Evolutionary conservation across 2,797 vertebrate species (phyloP).

Genomic region (Synaphobranchus kaupii): DNA sequence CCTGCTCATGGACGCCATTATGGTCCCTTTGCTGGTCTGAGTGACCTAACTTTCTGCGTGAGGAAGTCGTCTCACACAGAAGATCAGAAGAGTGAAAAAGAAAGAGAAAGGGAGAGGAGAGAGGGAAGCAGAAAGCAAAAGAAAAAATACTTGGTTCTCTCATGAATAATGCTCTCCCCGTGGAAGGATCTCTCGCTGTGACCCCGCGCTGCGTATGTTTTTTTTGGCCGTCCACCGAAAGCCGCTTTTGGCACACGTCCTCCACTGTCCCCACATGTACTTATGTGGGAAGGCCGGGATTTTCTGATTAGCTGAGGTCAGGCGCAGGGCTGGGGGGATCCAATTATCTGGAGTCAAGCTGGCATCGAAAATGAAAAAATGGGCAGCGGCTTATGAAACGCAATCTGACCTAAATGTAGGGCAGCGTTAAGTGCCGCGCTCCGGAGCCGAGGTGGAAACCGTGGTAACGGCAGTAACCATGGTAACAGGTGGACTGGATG

Average conservation of each 20-base stretch:
- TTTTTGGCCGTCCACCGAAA: background rate
- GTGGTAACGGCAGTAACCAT: background rate
- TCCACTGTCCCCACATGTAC: background rate
- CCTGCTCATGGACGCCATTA: background rate
- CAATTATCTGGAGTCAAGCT: background rate
- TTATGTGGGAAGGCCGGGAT: background rate
- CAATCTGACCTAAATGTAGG: background rate
- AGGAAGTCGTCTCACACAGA: background rate
- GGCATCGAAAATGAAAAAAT: background rate
- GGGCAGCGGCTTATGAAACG: background rate
- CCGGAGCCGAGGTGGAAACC: background rate
- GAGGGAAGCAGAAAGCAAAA: background rate
- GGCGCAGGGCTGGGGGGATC: background rate
- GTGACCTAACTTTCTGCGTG: background rate
- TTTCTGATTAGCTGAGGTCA: background rate
- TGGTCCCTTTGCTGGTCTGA: background rate
- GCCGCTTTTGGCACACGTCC: background rate
- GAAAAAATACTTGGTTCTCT: background rate
- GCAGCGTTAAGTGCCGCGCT: background rate
- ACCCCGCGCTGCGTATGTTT: background rate
- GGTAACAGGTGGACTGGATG: background rate
- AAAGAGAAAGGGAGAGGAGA: conserved; percentile 14
- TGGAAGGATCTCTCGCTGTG: background rate
- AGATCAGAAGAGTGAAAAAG: background rate
- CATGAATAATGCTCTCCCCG: background rate